phyloP scores from a whole-genome alignment of 2,113 vertebrate genomes.

The Dipodomys merriami region DNA sequence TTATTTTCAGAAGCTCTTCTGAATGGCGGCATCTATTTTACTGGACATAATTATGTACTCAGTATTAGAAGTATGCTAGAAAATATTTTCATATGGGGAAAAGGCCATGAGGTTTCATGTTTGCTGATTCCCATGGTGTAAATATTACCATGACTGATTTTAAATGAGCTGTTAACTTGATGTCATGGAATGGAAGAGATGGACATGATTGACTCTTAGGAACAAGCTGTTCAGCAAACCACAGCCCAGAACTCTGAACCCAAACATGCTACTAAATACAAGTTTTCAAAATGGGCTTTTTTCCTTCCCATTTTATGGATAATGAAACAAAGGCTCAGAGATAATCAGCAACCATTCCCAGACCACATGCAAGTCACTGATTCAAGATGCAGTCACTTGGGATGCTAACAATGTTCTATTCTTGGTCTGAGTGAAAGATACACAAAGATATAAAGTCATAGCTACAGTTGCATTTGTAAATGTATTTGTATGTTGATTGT shows the following conservation, averaged over 20 bases:
- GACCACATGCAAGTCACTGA: conserved; percentile 5
- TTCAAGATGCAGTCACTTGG: conserved; percentile 2
- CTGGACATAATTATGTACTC: neutral
- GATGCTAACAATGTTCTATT: neutral
- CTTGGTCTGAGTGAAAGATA: neutral
- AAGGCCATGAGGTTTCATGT: neutral
- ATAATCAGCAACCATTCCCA: neutral
- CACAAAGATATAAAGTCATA: neutral
- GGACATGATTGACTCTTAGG: neutral
- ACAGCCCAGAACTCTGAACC: neutral
- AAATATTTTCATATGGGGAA: neutral
- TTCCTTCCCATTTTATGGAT: conserved; percentile 40
- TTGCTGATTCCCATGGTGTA: conserved; percentile 48
- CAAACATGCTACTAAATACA: neutral
- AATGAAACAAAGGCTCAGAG: conserved; percentile 23
- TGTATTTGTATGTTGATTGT: neutral
- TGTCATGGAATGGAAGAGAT: neutral
- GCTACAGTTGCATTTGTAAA: neutral
- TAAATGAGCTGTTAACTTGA: neutral
- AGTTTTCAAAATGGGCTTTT: conserved; percentile 20
- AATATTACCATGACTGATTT: neutral
- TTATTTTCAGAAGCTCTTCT: conserved; percentile 26
- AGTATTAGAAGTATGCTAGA: neutral
- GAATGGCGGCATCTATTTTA: conserved; percentile 49
- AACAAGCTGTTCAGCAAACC: neutral